Percentiles rank a stretch among this genome's conserved stretches.
phyloP scores from a whole-genome alignment of 2,113 vertebrate species.

The Cheirogaleus medius region DNA sequence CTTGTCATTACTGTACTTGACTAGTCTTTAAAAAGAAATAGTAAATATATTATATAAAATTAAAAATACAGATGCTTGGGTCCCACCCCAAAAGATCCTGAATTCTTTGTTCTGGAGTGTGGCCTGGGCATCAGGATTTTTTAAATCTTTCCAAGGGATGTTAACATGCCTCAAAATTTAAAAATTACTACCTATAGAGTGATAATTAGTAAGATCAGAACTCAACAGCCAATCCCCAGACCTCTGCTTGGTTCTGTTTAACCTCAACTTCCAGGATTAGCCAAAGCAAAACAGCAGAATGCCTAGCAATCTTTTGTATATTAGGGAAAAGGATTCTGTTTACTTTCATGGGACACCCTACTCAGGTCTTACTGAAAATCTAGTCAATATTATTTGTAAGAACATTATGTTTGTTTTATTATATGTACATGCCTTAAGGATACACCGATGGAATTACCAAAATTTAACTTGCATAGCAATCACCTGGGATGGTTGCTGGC shows the following conservation, averaged over 20 bases:
- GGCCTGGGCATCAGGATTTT: not conserved
- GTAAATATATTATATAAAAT: no score
- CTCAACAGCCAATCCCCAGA: not conserved
- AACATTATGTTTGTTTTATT: not conserved
- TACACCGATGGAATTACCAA: not conserved
- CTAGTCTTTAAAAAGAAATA: no score
- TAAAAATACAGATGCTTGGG: not conserved
- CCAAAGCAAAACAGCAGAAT: constrained; percentile 1
- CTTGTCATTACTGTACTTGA: no score
- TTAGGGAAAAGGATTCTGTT: not conserved
- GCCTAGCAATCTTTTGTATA: not conserved
- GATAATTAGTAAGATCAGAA: not conserved
- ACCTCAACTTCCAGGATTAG: not conserved
- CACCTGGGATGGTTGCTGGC: not conserved
- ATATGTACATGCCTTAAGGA: not conserved
- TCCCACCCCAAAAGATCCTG: not conserved
- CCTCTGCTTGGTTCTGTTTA: not conserved
- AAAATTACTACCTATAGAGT: not conserved
- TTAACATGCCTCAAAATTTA: not conserved
- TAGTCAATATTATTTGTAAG: not conserved
- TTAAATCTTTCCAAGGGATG: not conserved
- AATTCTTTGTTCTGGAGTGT: not conserved
- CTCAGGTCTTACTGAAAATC: not conserved
- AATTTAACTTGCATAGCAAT: not conserved
- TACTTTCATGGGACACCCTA: not conserved